phyloP scores from a whole-genome alignment of 2,888 invertebrate genomes.

The Podabrus alpinus region DNA sequence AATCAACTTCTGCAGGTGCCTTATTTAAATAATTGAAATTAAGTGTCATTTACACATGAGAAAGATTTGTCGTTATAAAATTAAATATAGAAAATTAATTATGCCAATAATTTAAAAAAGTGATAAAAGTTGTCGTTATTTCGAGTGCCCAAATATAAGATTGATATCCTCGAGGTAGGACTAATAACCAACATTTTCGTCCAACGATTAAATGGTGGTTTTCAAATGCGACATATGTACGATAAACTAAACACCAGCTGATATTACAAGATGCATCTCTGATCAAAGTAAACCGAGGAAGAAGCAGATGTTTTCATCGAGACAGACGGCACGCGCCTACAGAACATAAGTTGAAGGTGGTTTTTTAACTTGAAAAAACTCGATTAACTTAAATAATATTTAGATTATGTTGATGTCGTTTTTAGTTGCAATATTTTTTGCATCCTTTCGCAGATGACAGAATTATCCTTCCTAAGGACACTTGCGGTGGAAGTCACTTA shows the following conservation, averaged over 20 bases:
- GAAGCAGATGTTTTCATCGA: conserved; percentile 51
- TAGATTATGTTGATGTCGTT: not conserved
- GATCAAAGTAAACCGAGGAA: conserved; percentile 42
- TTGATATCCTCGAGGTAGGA: not conserved
- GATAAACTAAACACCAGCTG: conserved; percentile 46
- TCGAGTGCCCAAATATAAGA: not conserved
- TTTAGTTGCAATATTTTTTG: not conserved
- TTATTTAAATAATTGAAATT: not conserved
- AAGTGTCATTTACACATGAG: not conserved
- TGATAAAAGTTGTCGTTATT: not conserved
- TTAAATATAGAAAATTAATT: not conserved
- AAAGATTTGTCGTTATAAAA: not conserved
- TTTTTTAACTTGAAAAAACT: not conserved
- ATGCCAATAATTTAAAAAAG: not conserved
- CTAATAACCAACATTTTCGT: conserved; percentile 8
- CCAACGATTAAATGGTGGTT: conserved; percentile 15
- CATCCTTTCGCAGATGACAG: not conserved
- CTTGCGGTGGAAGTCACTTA: not conserved
- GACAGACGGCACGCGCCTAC: conserved; percentile 54
- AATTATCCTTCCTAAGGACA: not conserved
- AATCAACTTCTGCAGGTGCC: not conserved
- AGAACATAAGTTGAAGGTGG: conserved; percentile 9
- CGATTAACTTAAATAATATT: not conserved
- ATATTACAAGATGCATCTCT: conserved; percentile 50
- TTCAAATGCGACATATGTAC: conserved; percentile 29